phyloP scores from a whole-genome alignment of 2,797 vertebrate genomes.

The Parauchenoglanis punctatus region DNA sequence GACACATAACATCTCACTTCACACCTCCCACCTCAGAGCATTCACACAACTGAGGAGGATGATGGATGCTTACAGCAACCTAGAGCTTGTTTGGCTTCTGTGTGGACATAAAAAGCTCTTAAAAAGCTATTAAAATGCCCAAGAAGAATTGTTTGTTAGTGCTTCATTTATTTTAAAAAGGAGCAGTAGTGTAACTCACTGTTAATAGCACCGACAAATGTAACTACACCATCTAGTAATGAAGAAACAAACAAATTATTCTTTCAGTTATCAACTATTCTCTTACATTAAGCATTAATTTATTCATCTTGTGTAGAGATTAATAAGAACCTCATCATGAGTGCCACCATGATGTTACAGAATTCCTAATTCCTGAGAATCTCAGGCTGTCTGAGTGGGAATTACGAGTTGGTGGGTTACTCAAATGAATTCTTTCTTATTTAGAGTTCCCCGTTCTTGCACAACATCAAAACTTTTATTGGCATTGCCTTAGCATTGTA shows the following conservation, averaged over 20 bases:
- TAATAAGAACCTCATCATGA: neutral
- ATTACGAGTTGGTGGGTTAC: neutral
- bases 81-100: neutral
- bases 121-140: constrained; percentile 18
- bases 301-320: neutral
- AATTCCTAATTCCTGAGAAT: neutral
- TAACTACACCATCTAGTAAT: neutral
- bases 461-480: neutral
- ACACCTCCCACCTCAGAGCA: neutral
- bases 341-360: no score
- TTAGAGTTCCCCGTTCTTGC: neutral
- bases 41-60: neutral
- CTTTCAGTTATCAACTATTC: neutral
- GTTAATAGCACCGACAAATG: neutral
- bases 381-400: neutral
- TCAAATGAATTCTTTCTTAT: neutral
- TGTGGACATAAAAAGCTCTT: constrained; percentile 10
- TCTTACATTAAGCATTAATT: neutral
- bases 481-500: neutral
- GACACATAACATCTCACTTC: neutral
- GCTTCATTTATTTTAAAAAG: neutral
- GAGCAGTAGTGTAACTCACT: neutral
- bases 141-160: neutral
- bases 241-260: neutral
- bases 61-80: constrained; percentile 11